phyloP scores from a whole-genome alignment of 1,140 invertebrate genomes.

The Heliothis virescens region DNA sequence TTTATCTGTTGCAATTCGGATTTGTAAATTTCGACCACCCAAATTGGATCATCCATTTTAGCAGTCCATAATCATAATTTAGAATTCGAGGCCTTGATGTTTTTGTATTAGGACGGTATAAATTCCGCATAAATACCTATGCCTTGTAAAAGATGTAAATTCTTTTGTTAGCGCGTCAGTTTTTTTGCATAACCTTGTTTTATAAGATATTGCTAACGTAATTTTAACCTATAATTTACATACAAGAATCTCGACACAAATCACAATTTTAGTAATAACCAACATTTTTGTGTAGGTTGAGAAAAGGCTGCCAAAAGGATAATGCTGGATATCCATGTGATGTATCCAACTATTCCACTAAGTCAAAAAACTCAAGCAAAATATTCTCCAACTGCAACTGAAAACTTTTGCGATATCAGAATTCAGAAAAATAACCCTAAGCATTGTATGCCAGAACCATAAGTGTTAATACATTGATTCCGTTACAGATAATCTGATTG shows the following conservation, averaged over 20 bases:
- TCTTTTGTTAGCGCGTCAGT: not conserved
- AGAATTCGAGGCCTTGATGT: not conserved
- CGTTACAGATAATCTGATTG: constrained; percentile 14
- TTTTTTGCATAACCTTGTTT: not conserved
- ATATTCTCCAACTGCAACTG: not conserved
- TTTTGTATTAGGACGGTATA: constrained; percentile 21
- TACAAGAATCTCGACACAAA: too few relatives aligned
- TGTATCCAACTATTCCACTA: too few relatives aligned
- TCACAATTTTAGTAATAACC: too few relatives aligned
- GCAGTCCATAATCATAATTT: constrained; percentile 35
- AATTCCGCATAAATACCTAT: constrained; percentile 7
- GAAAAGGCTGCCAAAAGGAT: too few relatives aligned
- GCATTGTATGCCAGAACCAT: constrained; percentile 5
- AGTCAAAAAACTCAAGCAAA: too few relatives aligned
- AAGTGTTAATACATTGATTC: constrained; percentile 27
- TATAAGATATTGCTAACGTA: too few relatives aligned
- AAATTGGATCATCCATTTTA: constrained; percentile 43
- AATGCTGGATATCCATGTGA: too few relatives aligned
- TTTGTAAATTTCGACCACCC: constrained; percentile 48
- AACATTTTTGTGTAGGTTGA: too few relatives aligned
- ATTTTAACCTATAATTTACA: too few relatives aligned
- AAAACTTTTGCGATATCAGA: not conserved
- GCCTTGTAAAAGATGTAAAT: not conserved
- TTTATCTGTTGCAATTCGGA: constrained; percentile 38
- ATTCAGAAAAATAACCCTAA: not conserved